A percentile compares a stretch with the other conserved stretches of the same genome.
phyloP scores from a whole-genome alignment of 2,888 invertebrate genomes.

The Hirtodrosophila cameraria region DNA sequence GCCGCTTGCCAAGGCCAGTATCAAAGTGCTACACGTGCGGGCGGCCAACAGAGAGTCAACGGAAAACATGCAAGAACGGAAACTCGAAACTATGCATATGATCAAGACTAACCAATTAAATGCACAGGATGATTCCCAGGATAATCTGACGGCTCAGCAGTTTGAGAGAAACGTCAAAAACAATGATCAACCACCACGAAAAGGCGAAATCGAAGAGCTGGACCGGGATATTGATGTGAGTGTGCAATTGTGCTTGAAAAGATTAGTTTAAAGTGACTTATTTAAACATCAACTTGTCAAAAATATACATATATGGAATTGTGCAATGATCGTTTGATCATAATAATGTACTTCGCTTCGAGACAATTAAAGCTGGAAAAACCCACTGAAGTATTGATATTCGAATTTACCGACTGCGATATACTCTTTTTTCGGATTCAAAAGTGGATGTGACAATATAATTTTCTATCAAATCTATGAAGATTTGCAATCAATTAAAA shows the following conservation, averaged over 20 bases:
- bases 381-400: no score
- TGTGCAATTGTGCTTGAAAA: neutral
- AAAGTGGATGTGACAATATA: no score
- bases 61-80: neutral
- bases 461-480: no score
- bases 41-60: constrained; percentile 13
- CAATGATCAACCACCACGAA: constrained; percentile 15
- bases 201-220: constrained; percentile 45
- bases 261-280: constrained; percentile 53
- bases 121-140: constrained; percentile 74
- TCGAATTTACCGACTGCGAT: no score
- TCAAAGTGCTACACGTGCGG: constrained; percentile 47
- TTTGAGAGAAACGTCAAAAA: constrained; percentile 23
- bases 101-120: constrained; percentile 14
- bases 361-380: no score
- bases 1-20: constrained; percentile 67
- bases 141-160: constrained; percentile 67
- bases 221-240: constrained; percentile 59
- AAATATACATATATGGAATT: no score
- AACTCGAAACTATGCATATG: constrained; percentile 50
- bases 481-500: no score
- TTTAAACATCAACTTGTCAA: neutral
- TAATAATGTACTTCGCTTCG: no score
- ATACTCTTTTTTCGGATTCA: no score
- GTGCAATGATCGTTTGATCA: no score